phyloP scores from a whole-genome alignment of 1,140 invertebrate genomes.

The Rhopalosiphum padi region DNA sequence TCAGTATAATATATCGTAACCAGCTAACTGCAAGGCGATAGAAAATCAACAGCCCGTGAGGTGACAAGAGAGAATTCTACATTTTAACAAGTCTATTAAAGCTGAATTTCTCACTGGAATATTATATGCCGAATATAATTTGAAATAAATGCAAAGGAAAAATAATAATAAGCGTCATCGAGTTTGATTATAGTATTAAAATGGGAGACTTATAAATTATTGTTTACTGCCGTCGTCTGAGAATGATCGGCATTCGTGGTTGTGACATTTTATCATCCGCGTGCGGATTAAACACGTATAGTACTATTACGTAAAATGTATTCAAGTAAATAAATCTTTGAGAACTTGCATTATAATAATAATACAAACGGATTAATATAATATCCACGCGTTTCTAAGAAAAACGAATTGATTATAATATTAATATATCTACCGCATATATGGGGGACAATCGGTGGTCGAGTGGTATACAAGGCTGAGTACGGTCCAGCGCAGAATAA shows the following conservation, averaged over 20 bases:
- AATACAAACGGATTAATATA: background rate
- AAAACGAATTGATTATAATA: constrained; percentile 4
- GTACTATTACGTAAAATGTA: background rate
- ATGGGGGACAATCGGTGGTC: background rate
- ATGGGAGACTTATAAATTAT: background rate
- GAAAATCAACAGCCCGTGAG: background rate
- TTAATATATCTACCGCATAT: background rate
- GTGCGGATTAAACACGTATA: background rate
- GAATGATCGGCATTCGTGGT: constrained; percentile 7
- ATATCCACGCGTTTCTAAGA: background rate
- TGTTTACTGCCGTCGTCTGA: background rate
- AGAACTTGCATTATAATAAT: constrained; percentile 7
- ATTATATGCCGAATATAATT: background rate
- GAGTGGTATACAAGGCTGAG: background rate
- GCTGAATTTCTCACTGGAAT: background rate
- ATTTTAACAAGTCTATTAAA: background rate
- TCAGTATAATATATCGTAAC: background rate
- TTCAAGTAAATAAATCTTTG: constrained; percentile 9
- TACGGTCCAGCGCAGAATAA: background rate
- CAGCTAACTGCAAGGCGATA: background rate
- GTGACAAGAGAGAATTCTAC: background rate
- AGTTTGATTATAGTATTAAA: background rate
- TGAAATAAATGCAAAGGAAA: background rate
- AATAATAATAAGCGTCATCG: constrained; percentile 10
- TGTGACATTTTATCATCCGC: constrained; percentile 6